Conservation (phyloP, 2,113 vertebrate genomes). For the Dipodomys ordii region DNA sequence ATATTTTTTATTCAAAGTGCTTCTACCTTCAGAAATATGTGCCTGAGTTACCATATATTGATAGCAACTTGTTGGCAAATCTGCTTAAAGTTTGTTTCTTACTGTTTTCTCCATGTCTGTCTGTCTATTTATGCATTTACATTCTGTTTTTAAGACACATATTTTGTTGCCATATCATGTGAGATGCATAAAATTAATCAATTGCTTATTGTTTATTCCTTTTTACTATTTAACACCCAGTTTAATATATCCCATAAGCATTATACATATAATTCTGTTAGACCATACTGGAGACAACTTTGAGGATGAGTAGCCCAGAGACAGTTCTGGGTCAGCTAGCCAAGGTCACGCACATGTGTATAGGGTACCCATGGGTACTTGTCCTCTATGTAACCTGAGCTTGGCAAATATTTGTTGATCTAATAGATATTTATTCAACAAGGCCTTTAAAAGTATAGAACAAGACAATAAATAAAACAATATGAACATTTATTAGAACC, state of each 20-base stretch:
- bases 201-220: background rate
- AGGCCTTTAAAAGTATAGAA: background rate
- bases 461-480: background rate
- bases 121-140: background rate
- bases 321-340: background rate
- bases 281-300: background rate
- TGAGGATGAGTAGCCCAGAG: background rate
- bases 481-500: no score
- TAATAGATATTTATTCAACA: background rate
- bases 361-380: background rate
- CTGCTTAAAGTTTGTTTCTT: background rate
- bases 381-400: background rate
- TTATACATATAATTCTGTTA: no score
- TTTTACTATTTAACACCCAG: background rate
- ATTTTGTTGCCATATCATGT: background rate
- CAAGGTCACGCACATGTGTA: rapidly evolving
- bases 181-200: background rate
- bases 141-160: background rate
- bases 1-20: background rate
- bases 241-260: background rate
- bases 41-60: background rate
- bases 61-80: background rate
- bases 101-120: background rate
- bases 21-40: constrained; percentile 9
- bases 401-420: background rate